Base-by-base conservation (phyloP, 2,888 invertebrate species). In the Smittia sp. region DNA sequence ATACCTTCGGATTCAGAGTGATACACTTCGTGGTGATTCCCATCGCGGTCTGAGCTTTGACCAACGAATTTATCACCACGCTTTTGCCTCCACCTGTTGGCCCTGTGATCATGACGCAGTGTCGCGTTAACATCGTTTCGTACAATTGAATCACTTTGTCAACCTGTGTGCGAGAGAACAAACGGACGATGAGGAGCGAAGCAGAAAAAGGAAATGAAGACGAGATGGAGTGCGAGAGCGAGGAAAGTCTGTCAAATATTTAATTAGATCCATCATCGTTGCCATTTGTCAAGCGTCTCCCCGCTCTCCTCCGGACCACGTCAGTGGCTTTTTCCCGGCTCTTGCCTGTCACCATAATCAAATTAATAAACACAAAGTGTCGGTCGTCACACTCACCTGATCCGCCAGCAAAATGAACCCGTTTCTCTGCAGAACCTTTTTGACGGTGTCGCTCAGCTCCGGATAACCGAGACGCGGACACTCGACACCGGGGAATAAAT, bases 101-200 rank as follows among this genome's bases (percentile, higher is more conserved):
- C 0, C 96, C 96, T 1, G 96, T 92, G 75, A 96, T 81, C 94
- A 96, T 96, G 1, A 91, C 89, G 69, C 93, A 94, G 83, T 96
- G 95, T 41, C 95, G 87, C 0, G 93, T 95, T 92, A 94, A 92
- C 94, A 96, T 95, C 0, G 94, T 94, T 84, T 96, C 95, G 80
- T 95, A 94, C 80, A 96, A 79, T 81, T 96, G 96, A 3, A 95
- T 89, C 20, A 95, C 89, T 86, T 94, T 94, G 79, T 93, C 92
- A 75, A 92, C 87, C 92, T 93, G 78, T 3, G 15, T 18, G 13
- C 20, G 22, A 67, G 63, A 32, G 32, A 9, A 32, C 32, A 32
- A 32, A 32, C 32, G 3, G 58, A 58, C 20, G 58, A 18, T 20
- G 58, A 20, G 46, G 58, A 46, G 11, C 52, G 22, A 9, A 58